These are phyloP conservation scores for Chrysoperla carnea DNA, from an alignment of 1,140 invertebrate species.

Conservation along the genomic window DNA sequence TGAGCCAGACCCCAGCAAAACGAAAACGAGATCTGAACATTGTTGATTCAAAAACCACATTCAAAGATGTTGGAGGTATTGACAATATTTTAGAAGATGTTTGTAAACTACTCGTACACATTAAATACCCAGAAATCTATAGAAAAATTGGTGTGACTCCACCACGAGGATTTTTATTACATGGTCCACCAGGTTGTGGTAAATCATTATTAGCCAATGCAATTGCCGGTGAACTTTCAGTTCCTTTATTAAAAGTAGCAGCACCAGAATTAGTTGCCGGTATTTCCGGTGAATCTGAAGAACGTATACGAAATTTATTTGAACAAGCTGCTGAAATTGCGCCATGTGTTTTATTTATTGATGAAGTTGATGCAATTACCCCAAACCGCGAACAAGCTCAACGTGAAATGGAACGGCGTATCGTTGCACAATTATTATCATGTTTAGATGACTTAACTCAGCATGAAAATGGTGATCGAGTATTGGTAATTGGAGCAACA, in stretches of 20 bases:
- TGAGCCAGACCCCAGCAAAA: neutral
- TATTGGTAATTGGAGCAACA: conserved; percentile 88
- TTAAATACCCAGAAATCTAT: conserved; percentile 72
- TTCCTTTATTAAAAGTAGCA: conserved; percentile 71
- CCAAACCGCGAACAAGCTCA: conserved; percentile 73
- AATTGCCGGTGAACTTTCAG: conserved; percentile 66
- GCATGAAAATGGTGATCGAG: conserved; percentile 41
- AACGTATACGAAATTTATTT: conserved; percentile 80
- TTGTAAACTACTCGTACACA: conserved; percentile 61
- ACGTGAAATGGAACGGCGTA: conserved; percentile 87
- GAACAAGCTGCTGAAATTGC: conserved; percentile 54
- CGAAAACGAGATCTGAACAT: neutral
- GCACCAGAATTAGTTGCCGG: conserved; percentile 88
- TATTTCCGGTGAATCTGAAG: conserved; percentile 89
- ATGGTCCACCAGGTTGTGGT: conserved; percentile 86
- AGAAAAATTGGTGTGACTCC: conserved; percentile 59
- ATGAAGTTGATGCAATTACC: conserved; percentile 85
- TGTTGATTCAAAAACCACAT: conserved; percentile 28
- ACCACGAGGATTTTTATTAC: conserved; percentile 68
- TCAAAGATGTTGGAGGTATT: conserved; percentile 59
- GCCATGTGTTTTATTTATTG: conserved; percentile 82
- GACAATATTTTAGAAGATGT: conserved; percentile 55
- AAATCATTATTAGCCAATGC: conserved; percentile 85
- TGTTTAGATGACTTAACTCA: conserved; percentile 61
- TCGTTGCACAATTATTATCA: conserved; percentile 80